Percentiles rank a stretch among this genome's conserved stretches.
Conservation (phyloP, 2,797 vertebrate genomes). For the Melanitta fusca region DNA sequence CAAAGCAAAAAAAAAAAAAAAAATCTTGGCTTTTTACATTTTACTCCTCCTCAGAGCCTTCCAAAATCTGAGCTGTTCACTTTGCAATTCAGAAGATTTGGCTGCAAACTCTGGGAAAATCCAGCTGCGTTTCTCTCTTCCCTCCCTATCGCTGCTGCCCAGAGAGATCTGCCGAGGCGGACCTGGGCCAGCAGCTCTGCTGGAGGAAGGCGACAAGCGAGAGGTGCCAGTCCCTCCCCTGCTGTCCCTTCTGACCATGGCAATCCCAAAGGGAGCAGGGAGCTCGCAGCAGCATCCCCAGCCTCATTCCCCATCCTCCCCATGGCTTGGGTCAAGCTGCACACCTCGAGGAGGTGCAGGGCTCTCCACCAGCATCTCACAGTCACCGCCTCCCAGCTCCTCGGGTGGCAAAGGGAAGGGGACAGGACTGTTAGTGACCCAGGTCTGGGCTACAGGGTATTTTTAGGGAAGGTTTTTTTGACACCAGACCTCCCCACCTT, state of each 20-base stretch:
- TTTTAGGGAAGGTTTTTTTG: neutral
- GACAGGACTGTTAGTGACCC: accelerated
- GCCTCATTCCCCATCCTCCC: neutral
- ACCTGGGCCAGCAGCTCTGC: accelerated
- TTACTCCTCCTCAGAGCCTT: constrained; percentile 44
- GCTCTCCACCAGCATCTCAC: neutral
- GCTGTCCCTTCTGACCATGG: neutral
- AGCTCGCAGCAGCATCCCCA: accelerated
- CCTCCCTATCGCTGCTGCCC: accelerated
- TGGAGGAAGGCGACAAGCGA: neutral
- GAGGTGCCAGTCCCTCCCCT: neutral
- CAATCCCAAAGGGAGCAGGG: no score
- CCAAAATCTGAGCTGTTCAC: constrained; percentile 46
- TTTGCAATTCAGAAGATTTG: constrained; percentile 59
- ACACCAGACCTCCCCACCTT: accelerated
- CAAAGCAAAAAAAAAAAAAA: neutral
- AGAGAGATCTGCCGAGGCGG: neutral
- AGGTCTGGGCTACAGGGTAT: accelerated
- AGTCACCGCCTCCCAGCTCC: neutral
- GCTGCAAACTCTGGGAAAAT: constrained; percentile 10
- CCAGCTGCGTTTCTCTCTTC: constrained; percentile 21
- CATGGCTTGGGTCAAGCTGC: neutral
- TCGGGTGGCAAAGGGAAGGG: neutral
- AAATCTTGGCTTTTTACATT: constrained; percentile 1
- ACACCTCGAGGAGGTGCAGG: accelerated